Evolutionary conservation across 1,140 invertebrate species (phyloP), one percentile per base, ranked within the genome.

Genomic region (Monochamus saltuarius): DNA sequence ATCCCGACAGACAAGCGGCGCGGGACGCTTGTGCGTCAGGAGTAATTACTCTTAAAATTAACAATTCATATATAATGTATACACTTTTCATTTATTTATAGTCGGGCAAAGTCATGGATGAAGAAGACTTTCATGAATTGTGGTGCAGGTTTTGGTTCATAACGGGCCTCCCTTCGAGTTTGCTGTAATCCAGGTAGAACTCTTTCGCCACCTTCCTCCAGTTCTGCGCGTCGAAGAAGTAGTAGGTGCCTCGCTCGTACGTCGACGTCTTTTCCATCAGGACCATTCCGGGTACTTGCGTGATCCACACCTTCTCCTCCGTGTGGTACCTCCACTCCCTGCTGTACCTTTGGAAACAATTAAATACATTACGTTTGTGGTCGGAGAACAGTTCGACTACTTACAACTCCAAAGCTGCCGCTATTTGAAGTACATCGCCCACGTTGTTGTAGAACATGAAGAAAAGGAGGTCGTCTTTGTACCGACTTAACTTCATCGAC

Each of bases 381-480:
- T 2, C n/a, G 45, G 14, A 14, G 10, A 4, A 7, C 16, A 11
- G 16, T 19, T n/a, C 19, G 16, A 55, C 51, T 56, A 88, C 91
- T 90, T 85, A 99, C 95, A 99, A 82, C 87, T 99, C 97, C 66
- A 89, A 87, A 67, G 96, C 96, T 54, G 95, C 96, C 66, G 92
- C 92, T 65, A 99, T 81, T 85, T 99, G 97, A 80, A 99, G 85
- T 64, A 96, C 88, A 84, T 99, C 97, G 70, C 95, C 95, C 71
- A 95, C 92, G 82, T 95, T 98, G 80, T 95, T 98, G 80, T 99
- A 99, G 84, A 99, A 99, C 79, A 99, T 87, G 82, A 96, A 99
- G 85, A 99, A 99, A 67, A 99, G 84, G 71, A 99, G 84, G 83
- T 99, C 97, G 80, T 99, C 97, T 78, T 97, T 95, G 81, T 99